A percentile compares a stretch with the other conserved stretches of the same genome.
phyloP scores from a whole-genome alignment of 2,797 vertebrate species.

The Poecilia wingei region DNA sequence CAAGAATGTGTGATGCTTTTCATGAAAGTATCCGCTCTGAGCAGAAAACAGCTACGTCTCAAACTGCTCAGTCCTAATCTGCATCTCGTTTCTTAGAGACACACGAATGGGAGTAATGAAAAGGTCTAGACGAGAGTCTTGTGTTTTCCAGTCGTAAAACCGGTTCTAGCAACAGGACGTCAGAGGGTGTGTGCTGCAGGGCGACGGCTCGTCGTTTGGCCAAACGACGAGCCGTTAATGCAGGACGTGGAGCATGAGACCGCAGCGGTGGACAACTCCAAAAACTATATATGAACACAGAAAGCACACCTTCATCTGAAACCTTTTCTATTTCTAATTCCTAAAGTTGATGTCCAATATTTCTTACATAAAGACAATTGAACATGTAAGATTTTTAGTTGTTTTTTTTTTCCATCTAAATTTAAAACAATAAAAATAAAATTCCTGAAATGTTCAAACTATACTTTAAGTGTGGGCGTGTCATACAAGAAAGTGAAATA shows the following conservation, averaged over 20 bases:
- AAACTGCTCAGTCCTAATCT: slow-evolving; percentile 17
- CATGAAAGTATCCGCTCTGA: slow-evolving; percentile 23
- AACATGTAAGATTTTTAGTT: not conserved
- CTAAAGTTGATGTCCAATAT: not conserved
- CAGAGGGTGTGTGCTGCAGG: slow-evolving; percentile 24
- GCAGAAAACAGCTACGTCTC: slow-evolving; percentile 9
- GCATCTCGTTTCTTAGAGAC: slow-evolving; percentile 22
- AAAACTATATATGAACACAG: not conserved
- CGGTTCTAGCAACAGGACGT: slow-evolving; percentile 34
- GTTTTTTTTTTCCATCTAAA: not conserved
- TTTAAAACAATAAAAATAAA: not conserved
- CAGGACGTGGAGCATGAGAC: slow-evolving; percentile 1
- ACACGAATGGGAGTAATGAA: not conserved
- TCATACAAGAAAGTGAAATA: not conserved
- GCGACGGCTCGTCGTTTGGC: slow-evolving; percentile 35
- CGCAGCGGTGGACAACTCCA: not conserved
- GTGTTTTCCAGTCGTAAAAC: slow-evolving; percentile 26
- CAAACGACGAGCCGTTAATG: not conserved
- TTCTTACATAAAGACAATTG: not conserved
- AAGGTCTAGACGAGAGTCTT: not conserved
- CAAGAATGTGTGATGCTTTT: slow-evolving; percentile 65
- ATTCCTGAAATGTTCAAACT: not conserved
- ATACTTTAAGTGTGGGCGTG: not conserved
- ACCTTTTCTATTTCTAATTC: fast-evolving
- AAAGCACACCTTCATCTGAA: not conserved